phyloP scores from a whole-genome alignment of 2,888 invertebrate species.

The Cerastis leucographa region DNA sequence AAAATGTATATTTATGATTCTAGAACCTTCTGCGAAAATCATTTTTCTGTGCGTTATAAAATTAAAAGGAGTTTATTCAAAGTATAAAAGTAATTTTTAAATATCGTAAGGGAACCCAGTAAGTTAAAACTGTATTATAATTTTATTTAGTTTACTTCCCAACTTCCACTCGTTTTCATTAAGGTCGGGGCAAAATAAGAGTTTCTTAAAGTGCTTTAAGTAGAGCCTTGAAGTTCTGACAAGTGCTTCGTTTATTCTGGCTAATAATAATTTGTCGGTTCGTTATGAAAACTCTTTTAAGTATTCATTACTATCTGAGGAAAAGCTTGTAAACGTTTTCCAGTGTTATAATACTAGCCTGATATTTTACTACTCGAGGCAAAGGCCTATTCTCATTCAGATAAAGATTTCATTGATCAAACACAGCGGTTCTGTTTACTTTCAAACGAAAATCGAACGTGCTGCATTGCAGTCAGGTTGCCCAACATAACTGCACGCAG shows the following conservation, averaged over 20 bases:
- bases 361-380: not conserved
- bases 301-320: constrained; percentile 26
- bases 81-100: not conserved
- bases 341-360: not conserved
- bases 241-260: constrained; percentile 50
- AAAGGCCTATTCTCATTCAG: not conserved
- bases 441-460: constrained; percentile 23
- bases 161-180: constrained; percentile 51
- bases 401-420: constrained; percentile 5
- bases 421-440: constrained; percentile 1
- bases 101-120: not conserved
- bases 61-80: not conserved
- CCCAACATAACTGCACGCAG: constrained; percentile 37
- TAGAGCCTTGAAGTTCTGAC: constrained; percentile 42
- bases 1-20: not conserved
- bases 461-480: constrained; percentile 24
- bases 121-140: constrained; percentile 31
- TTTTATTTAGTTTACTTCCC: constrained; percentile 30
- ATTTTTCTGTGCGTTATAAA: not conserved
- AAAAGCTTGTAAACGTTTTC: no score
- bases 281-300: constrained; percentile 22
- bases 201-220: constrained; percentile 39
- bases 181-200: constrained; percentile 35
- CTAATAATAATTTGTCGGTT: constrained; percentile 43
- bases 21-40: not conserved